Evolutionary conservation across 2,888 invertebrate genomes (phyloP), one percentile per base, ranked within the genome.

Genomic region (Cynaeus angustus): DNA sequence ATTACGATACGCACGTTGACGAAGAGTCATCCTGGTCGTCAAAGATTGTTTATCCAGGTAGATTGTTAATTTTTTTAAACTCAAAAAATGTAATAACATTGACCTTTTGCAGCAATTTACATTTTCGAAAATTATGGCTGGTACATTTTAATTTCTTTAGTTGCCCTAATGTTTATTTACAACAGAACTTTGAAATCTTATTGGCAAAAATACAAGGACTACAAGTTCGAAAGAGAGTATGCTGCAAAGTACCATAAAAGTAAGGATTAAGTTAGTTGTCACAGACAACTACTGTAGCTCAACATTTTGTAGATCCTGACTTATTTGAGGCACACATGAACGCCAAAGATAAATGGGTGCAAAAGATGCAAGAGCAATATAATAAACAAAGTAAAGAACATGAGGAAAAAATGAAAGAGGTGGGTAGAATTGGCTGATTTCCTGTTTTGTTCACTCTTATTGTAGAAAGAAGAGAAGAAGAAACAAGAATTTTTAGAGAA

Each of bases 211-310:
- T 85, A 83, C 81, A 82, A 71, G 58, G 55, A 70, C 6, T 77
- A 75, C 38, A 80, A 70, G 56, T 82, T 81, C 8, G 82, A 84
- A 13, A 66, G 71, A 6, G 80, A 84, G 62, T 84, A 83, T 73
- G 78, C 79, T 6, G 83, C 80, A 8, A 84, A 84, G 71, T 84
- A 84, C 74, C 83, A 84, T 62, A 85, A 85, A 78, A 80, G 85
- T 85, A 78, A 72, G 73, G 68, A 48, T 3, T 37, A 13, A 21
- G 50, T n/a, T 37, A 3, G 26, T 38, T 48, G 12, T 52, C n/a
- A n/a, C n/a, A n/a, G n/a, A n/a, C n/a, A n/a, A n/a, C n/a, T 26
- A 46, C 16, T 46, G 55, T 58, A 52, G 3, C 41, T 48, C 38
- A 38, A 58, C 50, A 38, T 62, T 13, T 46, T 64, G 65, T 75